phyloP scores from a whole-genome alignment of 2,797 vertebrate species.

The Coracias cyanogaster region DNA sequence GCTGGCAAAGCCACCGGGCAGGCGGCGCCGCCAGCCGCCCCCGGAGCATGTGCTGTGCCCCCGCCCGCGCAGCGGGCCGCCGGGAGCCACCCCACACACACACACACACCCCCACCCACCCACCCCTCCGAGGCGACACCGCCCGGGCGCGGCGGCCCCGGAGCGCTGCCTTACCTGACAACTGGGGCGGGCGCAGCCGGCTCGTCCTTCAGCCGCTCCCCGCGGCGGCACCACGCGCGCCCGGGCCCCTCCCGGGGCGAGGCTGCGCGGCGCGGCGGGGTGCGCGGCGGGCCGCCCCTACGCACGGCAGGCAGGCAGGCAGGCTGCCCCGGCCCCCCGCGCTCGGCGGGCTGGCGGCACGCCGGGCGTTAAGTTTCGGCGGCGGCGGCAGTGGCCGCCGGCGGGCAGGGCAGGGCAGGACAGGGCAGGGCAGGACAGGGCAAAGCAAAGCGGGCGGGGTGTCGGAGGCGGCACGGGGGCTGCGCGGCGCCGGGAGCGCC shows the following conservation, averaged over 20 bases:
- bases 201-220: slow-evolving; percentile 53
- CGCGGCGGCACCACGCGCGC: slow-evolving; percentile 12
- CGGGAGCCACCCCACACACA: background rate
- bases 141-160: background rate
- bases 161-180: slow-evolving; percentile 76
- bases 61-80: slow-evolving; percentile 40
- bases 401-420: background rate
- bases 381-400: slow-evolving; percentile 22
- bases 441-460: slow-evolving; percentile 32
- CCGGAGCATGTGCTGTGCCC: slow-evolving; percentile 50
- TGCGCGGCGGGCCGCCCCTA: slow-evolving; percentile 55
- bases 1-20: background rate
- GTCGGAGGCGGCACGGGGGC: slow-evolving; percentile 78
- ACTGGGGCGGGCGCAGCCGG: slow-evolving; percentile 28
- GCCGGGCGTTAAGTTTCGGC: slow-evolving; percentile 70
- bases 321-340: slow-evolving; percentile 53
- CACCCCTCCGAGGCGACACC: background rate
- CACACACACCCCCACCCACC: too few species aligned
- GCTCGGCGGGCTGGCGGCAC: slow-evolving; percentile 36
- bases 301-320: slow-evolving; percentile 49
- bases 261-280: slow-evolving; percentile 68
- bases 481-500: slow-evolving; percentile 80
- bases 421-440: background rate
- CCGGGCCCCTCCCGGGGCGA: slow-evolving; percentile 69
- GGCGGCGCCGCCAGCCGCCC: slow-evolving; percentile 38